Evolutionary conservation across 2,888 invertebrate genomes (phyloP).

Genomic region (Notodonta ziczac): DNA sequence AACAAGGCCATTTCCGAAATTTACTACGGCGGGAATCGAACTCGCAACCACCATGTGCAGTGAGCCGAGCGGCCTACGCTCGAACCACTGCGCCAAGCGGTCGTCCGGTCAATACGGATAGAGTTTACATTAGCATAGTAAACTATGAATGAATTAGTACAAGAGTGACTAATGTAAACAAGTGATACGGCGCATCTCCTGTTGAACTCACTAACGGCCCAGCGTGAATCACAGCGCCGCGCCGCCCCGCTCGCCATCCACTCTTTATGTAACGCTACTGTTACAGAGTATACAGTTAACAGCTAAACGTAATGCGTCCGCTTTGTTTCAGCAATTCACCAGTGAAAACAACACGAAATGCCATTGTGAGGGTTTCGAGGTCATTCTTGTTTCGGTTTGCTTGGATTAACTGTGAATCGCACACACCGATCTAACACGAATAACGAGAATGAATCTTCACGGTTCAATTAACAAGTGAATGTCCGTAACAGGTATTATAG

Average conservation of each 20-base stretch:
- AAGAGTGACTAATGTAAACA: not conserved
- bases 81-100: too few relatives aligned
- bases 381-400: slow-evolving; percentile 50
- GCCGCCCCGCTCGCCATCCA: slow-evolving; percentile 37
- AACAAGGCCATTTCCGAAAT: too few relatives aligned
- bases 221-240: slow-evolving; percentile 53
- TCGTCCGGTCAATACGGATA: not conserved
- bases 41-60: too few relatives aligned
- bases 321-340: slow-evolving; percentile 60
- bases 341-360: slow-evolving; percentile 56
- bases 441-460: too few relatives aligned
- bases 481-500: too few relatives aligned
- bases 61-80: too few relatives aligned
- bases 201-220: slow-evolving; percentile 49
- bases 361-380: slow-evolving; percentile 58
- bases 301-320: slow-evolving; percentile 54
- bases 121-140: not conserved
- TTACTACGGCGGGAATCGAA: too few relatives aligned
- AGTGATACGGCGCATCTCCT: not conserved
- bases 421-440: not conserved
- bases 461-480: too few relatives aligned
- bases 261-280: slow-evolving; percentile 71
- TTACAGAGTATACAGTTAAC: slow-evolving; percentile 70
- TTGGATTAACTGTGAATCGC: slow-evolving; percentile 30
- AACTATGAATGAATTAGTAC: not conserved